A percentile compares a stretch with the other conserved stretches of the same genome.
Evolutionary conservation across 2,113 vertebrate genomes (phyloP).

Genomic region (Corythornis cristatus): DNA sequence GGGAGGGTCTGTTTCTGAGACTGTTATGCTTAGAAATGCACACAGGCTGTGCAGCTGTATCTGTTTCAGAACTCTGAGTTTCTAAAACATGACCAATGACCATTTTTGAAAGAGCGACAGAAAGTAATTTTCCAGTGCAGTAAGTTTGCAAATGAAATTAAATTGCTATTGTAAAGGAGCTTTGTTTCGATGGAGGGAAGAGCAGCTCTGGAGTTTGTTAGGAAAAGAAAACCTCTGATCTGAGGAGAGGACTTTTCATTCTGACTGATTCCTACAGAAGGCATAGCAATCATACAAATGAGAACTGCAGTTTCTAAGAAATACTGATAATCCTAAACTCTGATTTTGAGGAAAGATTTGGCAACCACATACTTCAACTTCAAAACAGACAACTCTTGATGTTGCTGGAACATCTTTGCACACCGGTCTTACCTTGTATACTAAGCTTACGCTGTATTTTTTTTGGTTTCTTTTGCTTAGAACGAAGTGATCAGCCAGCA

Average conservation of each 20-base stretch:
- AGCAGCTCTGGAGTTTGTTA: not conserved
- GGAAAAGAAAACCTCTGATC: not conserved
- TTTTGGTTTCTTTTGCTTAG: constrained; percentile 70
- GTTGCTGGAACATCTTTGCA: not conserved
- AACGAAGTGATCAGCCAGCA: constrained; percentile 99
- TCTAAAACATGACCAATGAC: not conserved
- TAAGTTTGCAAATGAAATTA: not conserved
- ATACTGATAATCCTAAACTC: not conserved
- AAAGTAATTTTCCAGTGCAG: not conserved
- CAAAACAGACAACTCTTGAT: not conserved
- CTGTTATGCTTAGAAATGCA: not conserved
- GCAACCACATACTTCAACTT: constrained; percentile 8
- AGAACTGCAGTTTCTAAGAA: not conserved
- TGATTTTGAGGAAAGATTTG: constrained; percentile 22
- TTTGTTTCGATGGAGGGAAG: not conserved
- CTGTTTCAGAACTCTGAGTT: not conserved
- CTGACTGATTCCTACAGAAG: not conserved
- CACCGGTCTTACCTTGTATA: not conserved
- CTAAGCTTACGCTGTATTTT: not conserved
- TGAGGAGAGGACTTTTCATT: not conserved
- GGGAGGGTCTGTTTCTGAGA: not conserved
- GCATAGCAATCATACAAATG: not conserved
- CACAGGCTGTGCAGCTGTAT: not conserved
- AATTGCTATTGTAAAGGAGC: not conserved
- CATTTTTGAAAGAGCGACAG: not conserved